Conservation (phyloP, 2,113 vertebrate genomes). For the Notothenia coriiceps region DNA sequence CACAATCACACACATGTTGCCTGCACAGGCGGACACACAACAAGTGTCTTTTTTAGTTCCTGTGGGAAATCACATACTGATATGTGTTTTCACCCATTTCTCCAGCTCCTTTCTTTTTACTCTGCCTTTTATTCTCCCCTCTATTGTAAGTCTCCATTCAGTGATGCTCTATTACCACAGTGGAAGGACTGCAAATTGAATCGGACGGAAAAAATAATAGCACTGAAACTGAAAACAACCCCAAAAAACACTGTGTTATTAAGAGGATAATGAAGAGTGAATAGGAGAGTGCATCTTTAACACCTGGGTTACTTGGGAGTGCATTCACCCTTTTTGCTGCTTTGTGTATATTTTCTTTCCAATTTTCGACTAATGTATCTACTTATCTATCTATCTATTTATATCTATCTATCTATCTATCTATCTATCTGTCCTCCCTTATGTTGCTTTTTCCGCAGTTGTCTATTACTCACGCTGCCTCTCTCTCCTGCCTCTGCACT, state of each 20-base stretch:
- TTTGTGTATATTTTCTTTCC: not conserved
- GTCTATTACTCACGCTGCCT: conserved; percentile 62
- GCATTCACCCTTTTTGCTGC: not conserved
- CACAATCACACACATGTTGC: not conserved
- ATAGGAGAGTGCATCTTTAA: conserved; percentile 14
- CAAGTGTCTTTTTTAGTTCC: conserved; percentile 44
- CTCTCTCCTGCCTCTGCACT: conserved; percentile 67
- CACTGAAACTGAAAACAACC: conserved; percentile 43
- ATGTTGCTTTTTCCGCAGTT: not conserved
- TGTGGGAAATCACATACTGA: conserved; percentile 65
- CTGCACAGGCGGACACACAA: conserved; percentile 4
- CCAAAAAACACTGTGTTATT: conserved; percentile 20
- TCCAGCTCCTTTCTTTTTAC: conserved; percentile 49
- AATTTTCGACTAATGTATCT: not conserved
- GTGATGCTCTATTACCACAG: conserved; percentile 55
- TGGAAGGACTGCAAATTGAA: conserved; percentile 53
- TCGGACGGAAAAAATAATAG: conserved; percentile 41
- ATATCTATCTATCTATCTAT: not conserved
- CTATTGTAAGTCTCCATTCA: conserved; percentile 61
- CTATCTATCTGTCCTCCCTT: not conserved
- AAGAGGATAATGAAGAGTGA: conserved; percentile 23
- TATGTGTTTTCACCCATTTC: conserved; percentile 68
- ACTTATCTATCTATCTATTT: not conserved
- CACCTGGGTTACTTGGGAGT: not conserved
- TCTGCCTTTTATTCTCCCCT: conserved; percentile 60